Percentiles rank a stretch among this genome's conserved stretches.
Evolutionary conservation across 2,113 vertebrate genomes (phyloP).

Genomic region (Ciconia boyciana): DNA sequence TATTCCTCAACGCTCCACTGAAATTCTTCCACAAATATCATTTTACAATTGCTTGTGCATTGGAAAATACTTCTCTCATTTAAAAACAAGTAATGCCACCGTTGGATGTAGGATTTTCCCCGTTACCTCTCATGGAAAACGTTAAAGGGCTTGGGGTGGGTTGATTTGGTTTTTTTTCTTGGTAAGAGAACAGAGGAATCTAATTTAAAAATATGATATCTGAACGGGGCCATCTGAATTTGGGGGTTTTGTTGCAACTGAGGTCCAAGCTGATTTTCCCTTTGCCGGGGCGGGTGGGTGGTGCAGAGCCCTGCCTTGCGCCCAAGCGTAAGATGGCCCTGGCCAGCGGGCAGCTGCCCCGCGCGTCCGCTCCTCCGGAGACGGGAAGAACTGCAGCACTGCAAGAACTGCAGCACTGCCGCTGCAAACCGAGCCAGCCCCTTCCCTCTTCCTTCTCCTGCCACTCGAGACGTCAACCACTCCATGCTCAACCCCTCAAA

Average conservation of each 20-base stretch:
- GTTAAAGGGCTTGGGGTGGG: neutral
- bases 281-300: neutral
- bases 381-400: neutral
- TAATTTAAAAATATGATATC: neutral
- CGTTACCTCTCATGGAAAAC: neutral
- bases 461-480: neutral
- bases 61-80: neutral
- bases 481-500: neutral
- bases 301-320: neutral
- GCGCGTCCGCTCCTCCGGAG: fast-evolving
- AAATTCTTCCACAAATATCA: neutral
- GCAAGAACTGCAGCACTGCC: neutral
- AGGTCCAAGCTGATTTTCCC: neutral
- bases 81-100: neutral
- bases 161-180: neutral
- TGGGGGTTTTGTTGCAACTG: too few relatives aligned
- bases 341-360: too few relatives aligned
- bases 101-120: neutral
- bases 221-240: neutral
- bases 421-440: neutral
- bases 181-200: neutral
- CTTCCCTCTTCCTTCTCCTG: neutral
- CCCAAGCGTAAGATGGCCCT: fast-evolving
- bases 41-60: neutral
- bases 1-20: neutral